These are phyloP conservation scores for Aphidius colemani DNA, from an alignment of 2,888 invertebrate genomes.

Conservation along the genomic window DNA sequence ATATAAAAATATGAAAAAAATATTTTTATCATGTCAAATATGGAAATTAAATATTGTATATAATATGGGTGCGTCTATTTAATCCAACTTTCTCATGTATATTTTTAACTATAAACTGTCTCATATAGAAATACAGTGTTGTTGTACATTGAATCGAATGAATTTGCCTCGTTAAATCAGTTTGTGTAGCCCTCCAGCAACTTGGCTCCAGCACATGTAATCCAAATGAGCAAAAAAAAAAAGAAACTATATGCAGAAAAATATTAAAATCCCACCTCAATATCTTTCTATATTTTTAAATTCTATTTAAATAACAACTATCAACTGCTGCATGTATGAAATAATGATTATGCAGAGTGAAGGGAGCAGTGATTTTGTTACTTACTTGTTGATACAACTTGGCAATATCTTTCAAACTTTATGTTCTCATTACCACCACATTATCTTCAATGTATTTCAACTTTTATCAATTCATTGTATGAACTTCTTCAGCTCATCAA, in stretches of 20 bases:
- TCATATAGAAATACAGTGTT: constrained; percentile 13
- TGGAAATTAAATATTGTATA: no score
- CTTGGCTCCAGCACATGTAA: no score
- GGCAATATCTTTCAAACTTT: no score
- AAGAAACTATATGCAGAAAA: background rate
- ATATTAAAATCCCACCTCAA: constrained; percentile 12
- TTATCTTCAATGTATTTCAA: background rate
- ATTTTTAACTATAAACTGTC: constrained; percentile 19
- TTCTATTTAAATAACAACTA: no score
- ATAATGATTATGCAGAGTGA: no score
- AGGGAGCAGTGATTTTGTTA: no score
- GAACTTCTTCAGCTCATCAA: no score
- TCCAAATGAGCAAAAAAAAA: no score
- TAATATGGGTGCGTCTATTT: constrained; percentile 29
- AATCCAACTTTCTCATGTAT: constrained; percentile 31
- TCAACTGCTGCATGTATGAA: no score
- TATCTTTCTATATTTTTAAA: constrained; percentile 3
- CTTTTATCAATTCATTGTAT: background rate
- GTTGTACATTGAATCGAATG: background rate
- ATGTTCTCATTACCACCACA: no score
- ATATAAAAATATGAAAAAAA: background rate
- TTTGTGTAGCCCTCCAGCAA: constrained; percentile 3
- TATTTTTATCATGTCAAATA: constrained; percentile 14
- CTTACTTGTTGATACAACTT: no score
- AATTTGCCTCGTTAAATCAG: constrained; percentile 25